phyloP scores from a whole-genome alignment of 1,140 invertebrate genomes.

The Polypedilum pembai region DNA sequence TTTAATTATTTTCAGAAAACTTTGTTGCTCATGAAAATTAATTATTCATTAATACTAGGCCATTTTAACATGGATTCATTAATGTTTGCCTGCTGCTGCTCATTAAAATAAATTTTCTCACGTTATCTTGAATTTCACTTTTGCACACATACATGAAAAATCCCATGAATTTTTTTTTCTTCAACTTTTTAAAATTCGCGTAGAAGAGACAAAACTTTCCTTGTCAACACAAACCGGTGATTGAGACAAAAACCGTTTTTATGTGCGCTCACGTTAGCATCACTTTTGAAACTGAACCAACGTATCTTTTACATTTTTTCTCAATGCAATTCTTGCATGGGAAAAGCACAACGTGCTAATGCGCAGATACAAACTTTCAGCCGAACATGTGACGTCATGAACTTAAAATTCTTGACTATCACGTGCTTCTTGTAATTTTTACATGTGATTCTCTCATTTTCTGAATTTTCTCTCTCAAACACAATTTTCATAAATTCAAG shows the following conservation, averaged over 20 bases:
- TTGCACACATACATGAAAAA: background rate
- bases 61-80: no score
- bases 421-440: background rate
- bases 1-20: no score
- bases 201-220: background rate
- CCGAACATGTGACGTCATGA: conserved; percentile 12
- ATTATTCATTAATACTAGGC: no score
- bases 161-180: background rate
- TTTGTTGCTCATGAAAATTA: no score
- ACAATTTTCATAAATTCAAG: background rate
- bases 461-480: background rate
- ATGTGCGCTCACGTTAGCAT: background rate
- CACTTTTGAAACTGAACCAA: background rate
- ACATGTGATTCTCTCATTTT: background rate
- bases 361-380: background rate
- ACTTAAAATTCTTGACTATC: background rate
- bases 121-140: no score
- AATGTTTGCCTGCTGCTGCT: no score
- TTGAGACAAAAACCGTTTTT: background rate
- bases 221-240: background rate
- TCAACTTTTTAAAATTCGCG: background rate
- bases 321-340: background rate
- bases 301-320: background rate
- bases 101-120: no score
- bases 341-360: background rate